Percentiles rank a stretch among this genome's conserved stretches.
These are phyloP conservation scores for Oryzaephilus surinamensis DNA, from an alignment of 1,140 invertebrate species.

Conservation along the genomic window DNA sequence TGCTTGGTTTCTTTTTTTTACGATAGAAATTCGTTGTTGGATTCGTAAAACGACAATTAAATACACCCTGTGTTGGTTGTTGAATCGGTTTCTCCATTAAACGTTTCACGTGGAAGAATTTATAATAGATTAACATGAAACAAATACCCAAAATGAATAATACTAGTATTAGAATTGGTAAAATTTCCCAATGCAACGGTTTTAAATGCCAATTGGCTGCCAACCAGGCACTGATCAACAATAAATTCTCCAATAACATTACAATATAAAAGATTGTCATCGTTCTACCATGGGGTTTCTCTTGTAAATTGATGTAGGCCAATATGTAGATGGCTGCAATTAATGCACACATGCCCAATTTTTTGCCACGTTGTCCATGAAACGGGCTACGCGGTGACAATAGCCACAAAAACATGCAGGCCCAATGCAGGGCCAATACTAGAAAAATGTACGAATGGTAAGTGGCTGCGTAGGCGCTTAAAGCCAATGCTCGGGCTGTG, in stretches of 20 bases:
- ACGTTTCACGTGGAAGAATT: conserved; percentile 58
- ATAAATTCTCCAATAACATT: conserved; percentile 79
- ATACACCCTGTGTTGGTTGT: conserved; percentile 65
- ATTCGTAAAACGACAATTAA: conserved; percentile 78
- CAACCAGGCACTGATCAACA: conserved; percentile 60
- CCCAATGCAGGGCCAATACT: conserved; percentile 61
- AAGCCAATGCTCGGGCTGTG: conserved; percentile 63
- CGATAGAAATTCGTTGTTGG: conserved; percentile 45
- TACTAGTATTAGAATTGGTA: conserved; percentile 44
- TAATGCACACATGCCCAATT: conserved; percentile 54
- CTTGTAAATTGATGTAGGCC: conserved; percentile 82
- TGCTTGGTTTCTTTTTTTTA: conserved; percentile 84
- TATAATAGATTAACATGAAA: conserved; percentile 80
- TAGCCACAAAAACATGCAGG: conserved; percentile 59
- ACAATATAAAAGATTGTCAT: conserved; percentile 77
- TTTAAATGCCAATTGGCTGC: conserved; percentile 38
- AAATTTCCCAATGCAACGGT: conserved; percentile 32
- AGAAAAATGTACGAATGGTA: conserved; percentile 77
- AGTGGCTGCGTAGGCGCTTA: conserved; percentile 75
- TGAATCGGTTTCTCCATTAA: conserved; percentile 32
- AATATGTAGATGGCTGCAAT: conserved; percentile 82
- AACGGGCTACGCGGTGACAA: conserved; percentile 76
- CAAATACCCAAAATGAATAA: conserved; percentile 66
- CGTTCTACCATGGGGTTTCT: conserved; percentile 37
- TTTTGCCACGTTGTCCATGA: conserved; percentile 60